Percentiles rank a stretch among this genome's conserved stretches.
Evolutionary conservation across 2,113 vertebrate genomes (phyloP).

Genomic region (Callocephalon fimbriatum): DNA sequence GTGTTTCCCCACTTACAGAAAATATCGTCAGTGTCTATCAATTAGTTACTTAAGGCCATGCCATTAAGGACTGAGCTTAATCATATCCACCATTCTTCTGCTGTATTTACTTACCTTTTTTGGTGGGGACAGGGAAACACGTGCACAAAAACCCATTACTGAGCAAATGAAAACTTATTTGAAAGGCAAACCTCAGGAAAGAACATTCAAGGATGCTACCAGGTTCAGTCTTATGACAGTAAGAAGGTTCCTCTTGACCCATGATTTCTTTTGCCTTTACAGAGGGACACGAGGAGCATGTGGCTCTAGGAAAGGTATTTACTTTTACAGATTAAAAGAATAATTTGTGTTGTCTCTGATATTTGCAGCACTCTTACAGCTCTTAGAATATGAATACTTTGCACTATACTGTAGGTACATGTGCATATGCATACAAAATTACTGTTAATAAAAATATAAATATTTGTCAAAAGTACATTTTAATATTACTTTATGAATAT

Average conservation of each 20-base stretch:
- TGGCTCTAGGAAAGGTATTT: background rate
- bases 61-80: background rate
- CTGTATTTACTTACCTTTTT: background rate
- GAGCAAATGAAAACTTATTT: background rate
- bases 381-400: background rate
- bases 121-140: background rate
- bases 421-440: background rate
- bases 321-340: background rate
- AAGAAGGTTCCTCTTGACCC: background rate
- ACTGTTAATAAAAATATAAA: background rate
- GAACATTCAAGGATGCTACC: background rate
- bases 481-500: background rate
- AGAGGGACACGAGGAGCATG: background rate
- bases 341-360: background rate
- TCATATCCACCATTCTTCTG: background rate
- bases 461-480: background rate
- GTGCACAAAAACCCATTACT: background rate
- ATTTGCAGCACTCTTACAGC: background rate
- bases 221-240: background rate
- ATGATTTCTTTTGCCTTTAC: background rate
- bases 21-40: background rate
- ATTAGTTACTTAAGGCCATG: background rate
- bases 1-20: background rate
- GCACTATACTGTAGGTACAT: background rate
- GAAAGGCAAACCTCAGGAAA: background rate